These are phyloP conservation scores for Drosophila nigritarsus DNA, from an alignment of 2,888 invertebrate genomes.

Conservation along the genomic window DNA sequence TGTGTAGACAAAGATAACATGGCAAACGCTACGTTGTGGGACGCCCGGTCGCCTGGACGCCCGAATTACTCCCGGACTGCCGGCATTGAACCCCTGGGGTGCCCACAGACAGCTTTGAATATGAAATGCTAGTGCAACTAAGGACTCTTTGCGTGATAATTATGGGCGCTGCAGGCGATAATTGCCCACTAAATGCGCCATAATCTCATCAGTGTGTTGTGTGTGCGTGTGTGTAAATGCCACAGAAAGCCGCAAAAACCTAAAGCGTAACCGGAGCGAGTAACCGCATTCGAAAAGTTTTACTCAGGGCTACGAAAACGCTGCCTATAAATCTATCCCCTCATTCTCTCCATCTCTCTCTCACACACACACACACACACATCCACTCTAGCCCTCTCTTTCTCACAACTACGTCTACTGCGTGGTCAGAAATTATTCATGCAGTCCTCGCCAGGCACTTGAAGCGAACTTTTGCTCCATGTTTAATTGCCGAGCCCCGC, in stretches of 20 bases:
- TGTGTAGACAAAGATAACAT: constrained; percentile 73
- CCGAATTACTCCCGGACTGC: constrained; percentile 1
- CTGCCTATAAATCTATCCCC: not conserved
- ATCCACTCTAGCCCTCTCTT: not conserved
- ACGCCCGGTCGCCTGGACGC: not conserved
- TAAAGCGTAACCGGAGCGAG: constrained; percentile 37
- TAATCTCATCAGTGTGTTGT: constrained; percentile 51
- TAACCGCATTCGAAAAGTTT: constrained; percentile 50
- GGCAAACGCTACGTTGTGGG: constrained; percentile 41
- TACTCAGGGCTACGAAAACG: constrained; percentile 41
- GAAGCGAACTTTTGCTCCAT: constrained; percentile 54
- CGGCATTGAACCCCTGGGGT: constrained; percentile 13
- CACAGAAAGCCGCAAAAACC: constrained; percentile 56
- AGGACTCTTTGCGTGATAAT: constrained; percentile 67
- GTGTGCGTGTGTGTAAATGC: constrained; percentile 3
- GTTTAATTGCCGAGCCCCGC: constrained; percentile 69
- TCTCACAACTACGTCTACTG: constrained; percentile 33
- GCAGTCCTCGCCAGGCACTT: constrained; percentile 30
- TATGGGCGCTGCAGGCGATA: constrained; percentile 78
- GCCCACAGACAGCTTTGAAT: constrained; percentile 59
- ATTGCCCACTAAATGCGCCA: constrained; percentile 75
- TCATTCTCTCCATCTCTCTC: not conserved
- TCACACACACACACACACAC: not conserved
- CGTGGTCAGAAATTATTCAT: constrained; percentile 67
- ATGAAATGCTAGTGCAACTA: constrained; percentile 74